phyloP scores from a whole-genome alignment of 1,140 invertebrate genomes.

The Drosophila athabasca region DNA sequence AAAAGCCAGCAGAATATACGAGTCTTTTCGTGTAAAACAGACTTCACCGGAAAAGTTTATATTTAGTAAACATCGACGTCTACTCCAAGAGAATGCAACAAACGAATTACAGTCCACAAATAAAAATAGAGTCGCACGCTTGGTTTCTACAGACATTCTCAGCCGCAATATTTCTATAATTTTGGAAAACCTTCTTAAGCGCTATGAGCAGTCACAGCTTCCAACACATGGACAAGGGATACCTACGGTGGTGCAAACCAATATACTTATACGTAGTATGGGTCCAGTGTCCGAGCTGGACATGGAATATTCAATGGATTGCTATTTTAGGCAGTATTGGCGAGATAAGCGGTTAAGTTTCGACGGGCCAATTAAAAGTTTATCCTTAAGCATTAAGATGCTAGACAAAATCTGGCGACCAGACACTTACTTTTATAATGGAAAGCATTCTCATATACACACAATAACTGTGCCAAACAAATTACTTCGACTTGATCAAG shows the following conservation, averaged over 20 bases:
- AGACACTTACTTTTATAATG: slow-evolving; percentile 97
- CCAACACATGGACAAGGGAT: slow-evolving; percentile 92
- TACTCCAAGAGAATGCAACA: slow-evolving; percentile 19
- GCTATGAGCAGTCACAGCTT: slow-evolving; percentile 95
- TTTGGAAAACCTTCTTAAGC: slow-evolving; percentile 92
- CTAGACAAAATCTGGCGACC: slow-evolving; percentile 97
- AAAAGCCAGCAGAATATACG: slow-evolving; percentile 69
- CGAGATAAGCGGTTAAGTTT: slow-evolving; percentile 92
- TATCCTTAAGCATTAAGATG: slow-evolving; percentile 95
- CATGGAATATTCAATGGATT: slow-evolving; percentile 99
- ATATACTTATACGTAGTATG: slow-evolving; percentile 97
- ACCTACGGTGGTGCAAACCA: slow-evolving; percentile 94
- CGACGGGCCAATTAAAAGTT: slow-evolving; percentile 90
- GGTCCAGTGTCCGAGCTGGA: slow-evolving; percentile 97
- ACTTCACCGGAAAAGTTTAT: background rate
- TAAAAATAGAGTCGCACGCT: slow-evolving; percentile 72
- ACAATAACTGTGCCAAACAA: slow-evolving; percentile 98
- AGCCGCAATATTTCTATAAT: slow-evolving; percentile 92
- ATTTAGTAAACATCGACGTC: slow-evolving; percentile 11
- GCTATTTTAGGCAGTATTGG: slow-evolving; percentile 97
- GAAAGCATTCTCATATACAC: slow-evolving; percentile 96
- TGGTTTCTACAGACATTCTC: slow-evolving; percentile 87
- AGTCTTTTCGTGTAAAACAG: slow-evolving; percentile 55
- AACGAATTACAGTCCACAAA: background rate
- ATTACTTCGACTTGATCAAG: slow-evolving; percentile 92